Base-by-base conservation (phyloP, 2,797 vertebrate species). In the Cetoscarus ocellatus region DNA sequence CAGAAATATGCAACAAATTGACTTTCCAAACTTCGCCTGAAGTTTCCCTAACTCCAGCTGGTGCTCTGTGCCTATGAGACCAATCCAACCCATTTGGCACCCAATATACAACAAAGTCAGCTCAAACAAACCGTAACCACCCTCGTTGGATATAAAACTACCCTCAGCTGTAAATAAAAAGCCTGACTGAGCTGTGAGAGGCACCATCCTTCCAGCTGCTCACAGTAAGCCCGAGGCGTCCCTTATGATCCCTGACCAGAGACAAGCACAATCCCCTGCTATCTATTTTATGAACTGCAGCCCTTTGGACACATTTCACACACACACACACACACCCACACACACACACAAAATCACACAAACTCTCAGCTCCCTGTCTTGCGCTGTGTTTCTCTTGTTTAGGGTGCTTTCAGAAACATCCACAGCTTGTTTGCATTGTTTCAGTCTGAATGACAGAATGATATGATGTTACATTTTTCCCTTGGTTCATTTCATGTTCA, bases 181-280 rank as follows among this genome's bases (percentile, higher is more conserved):
- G 70, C 67, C 59, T 58, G 56, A 54, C 35, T 34, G 66, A 73
- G 80, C 51, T 64, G 52, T 73, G 67, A 49, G 61, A 74, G 34
- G 48, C 45, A 64, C 77, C 63, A 61, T 73, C 72, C 70, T 75
- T 80, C 69, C 65, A 75, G 73, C 73, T 73, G 58, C 69, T 74
- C 48, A 36, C 60, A 70, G 55, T 69, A 70, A 44, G 61, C 80
- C 81, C 34, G 78, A 73, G 86, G 79, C 77, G 45, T 75, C 70
- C 73, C 81, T 89, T 82, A 81, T 83, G 83, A 87, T 83, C 77
- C 79, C 78, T 83, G 83, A 83, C 73, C 70, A 73, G 62, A 75
- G 77, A 85, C 74, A 85, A 84, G 73, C 59, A 50, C 61, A 75
- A 61, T 74, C 54, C 61, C 9, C 64, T 58, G 18, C 27, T 65